Conservation (phyloP, 35 echinoderm and acorn worm genomes). For the Apostichopus japonicus region DNA sequence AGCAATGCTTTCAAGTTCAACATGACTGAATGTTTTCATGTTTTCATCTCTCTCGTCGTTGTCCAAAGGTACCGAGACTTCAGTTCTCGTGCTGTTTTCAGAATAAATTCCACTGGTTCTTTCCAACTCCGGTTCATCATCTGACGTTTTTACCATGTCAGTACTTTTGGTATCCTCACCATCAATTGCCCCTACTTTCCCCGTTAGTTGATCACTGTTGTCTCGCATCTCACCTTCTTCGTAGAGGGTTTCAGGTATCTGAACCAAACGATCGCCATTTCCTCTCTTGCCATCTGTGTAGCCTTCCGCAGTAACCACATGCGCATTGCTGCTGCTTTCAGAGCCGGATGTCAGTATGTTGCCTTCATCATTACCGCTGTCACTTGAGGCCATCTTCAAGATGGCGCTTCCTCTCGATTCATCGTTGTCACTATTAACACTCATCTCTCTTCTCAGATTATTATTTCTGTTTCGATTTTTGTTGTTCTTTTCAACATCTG, state of each 20-base stretch:
- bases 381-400: neutral
- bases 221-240: neutral
- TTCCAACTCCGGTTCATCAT: neutral
- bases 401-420: neutral
- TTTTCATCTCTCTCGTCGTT: neutral
- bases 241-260: conserved; percentile 6
- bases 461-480: neutral
- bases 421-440: neutral
- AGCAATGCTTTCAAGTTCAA: neutral
- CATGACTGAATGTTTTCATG: neutral
- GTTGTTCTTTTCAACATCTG: conserved; percentile 33
- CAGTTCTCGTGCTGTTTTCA: neutral
- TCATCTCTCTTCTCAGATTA: neutral
- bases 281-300: neutral
- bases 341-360: neutral
- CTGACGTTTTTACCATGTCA: neutral
- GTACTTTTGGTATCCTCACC: neutral
- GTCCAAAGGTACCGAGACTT: neutral
- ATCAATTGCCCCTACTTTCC: neutral
- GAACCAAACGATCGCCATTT: neutral
- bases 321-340: neutral
- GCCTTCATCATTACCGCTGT: neutral
- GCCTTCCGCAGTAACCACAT: neutral
- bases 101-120: neutral
- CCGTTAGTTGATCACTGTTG: neutral